Percentiles rank a stretch among this genome's conserved stretches.
Conservation (phyloP, 2,797 vertebrate species). For the Pangasius djambal region DNA sequence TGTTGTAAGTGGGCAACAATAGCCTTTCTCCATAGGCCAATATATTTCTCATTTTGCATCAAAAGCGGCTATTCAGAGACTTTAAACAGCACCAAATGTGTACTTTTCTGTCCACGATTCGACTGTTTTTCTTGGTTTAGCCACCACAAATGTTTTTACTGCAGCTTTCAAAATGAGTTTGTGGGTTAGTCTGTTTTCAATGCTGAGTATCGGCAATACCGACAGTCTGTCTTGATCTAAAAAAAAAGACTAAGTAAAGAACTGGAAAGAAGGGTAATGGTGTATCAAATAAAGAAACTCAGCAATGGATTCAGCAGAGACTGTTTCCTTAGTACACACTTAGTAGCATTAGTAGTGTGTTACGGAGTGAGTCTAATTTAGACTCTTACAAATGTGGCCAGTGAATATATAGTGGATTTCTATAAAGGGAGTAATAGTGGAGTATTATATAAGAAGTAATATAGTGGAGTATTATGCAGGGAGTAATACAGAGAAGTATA, state of each 20-base stretch:
- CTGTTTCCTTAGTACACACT: neutral
- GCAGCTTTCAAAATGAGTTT: neutral
- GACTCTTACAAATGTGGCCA: too few species aligned
- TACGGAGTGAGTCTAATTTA: neutral
- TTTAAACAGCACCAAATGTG: slow-evolving; percentile 24
- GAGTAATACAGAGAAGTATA: neutral
- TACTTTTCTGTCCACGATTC: slow-evolving; percentile 1
- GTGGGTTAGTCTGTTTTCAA: neutral
- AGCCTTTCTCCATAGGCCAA: neutral
- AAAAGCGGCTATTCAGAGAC: slow-evolving; percentile 20
- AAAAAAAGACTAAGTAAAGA: neutral
- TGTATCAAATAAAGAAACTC: neutral
- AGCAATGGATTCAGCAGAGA: neutral
- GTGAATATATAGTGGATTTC: neutral
- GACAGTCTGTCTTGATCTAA: neutral
- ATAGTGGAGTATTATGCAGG: neutral
- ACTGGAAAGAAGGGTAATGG: neutral
- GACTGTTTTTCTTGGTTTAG: slow-evolving; percentile 3
- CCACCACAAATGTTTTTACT: slow-evolving; percentile 21
- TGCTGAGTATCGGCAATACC: neutral
- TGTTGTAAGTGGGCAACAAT: neutral
- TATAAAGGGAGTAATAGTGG: neutral
- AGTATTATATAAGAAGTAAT: neutral
- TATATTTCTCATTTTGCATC: slow-evolving; percentile 1
- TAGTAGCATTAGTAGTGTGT: neutral